Evolutionary conservation across 2,888 invertebrate genomes (phyloP), one percentile per base, ranked within the genome.

Genomic region (Laothoe populi): DNA sequence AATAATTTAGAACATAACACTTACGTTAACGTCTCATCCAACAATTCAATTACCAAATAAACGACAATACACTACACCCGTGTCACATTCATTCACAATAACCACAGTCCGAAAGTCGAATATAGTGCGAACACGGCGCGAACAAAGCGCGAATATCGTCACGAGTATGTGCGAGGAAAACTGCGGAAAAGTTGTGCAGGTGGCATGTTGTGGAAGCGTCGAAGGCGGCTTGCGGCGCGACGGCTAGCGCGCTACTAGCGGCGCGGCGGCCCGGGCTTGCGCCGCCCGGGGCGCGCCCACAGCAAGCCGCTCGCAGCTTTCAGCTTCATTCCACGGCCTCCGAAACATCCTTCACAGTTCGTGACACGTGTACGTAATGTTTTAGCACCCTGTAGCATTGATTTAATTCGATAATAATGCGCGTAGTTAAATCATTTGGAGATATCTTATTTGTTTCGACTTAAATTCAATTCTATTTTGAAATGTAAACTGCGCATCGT

Each of bases 231-330:
- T 71, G 74, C 82, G 76, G 72, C 73, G 71, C 77, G 81, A 72
- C 79, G 78, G 75, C 77, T 77, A 77, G 73, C 81, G 78, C 82
- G 81, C 77, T 68, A 87, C 86, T 87, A 72, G 73, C 64, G 64
- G 77, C 64, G 72, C 26, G 26, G 38, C 38, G 38, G 77, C 79
- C 81, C 78, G 80, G 83, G 63, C 59, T 40, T 57, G 57, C 58
- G 68, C 75, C 78, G 69, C 68, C 67, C 69, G 64, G 60, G 64
- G 66, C 61, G 63, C 63, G 66, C 64, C 67, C 68, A 66, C 70
- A 67, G 67, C 69, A 62, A 59, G 35, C 19, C 44, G 44, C 19
- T 64, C 69, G 63, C 68, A 67, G 70, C 71, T 67, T 71, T 69
- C 68, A 66, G 62, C 66, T 59, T 61, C 62, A 45, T 44, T 48